These are phyloP conservation scores for Polydrusus tereticollis DNA, from an alignment of 2,888 invertebrate species.

Conservation along the genomic window DNA sequence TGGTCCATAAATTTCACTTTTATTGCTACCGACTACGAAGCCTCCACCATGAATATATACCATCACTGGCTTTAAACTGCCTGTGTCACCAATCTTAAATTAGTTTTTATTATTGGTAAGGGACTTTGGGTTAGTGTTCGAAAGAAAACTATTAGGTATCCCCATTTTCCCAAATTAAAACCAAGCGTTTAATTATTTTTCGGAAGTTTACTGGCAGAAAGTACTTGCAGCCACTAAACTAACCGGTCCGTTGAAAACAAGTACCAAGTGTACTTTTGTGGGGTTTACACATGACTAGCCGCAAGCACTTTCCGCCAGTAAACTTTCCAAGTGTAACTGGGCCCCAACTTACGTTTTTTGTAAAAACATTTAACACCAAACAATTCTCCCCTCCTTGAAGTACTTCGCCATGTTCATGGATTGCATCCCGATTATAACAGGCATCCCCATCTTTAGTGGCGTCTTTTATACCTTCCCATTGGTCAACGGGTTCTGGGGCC, in stretches of 20 bases:
- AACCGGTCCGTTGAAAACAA: too few relatives aligned
- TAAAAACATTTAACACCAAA: constrained; percentile 34
- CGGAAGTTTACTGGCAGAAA: too few relatives aligned
- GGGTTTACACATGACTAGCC: too few relatives aligned
- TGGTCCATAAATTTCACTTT: constrained; percentile 42
- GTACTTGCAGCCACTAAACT: too few relatives aligned
- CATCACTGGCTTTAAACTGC: constrained; percentile 49
- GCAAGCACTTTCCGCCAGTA: too few relatives aligned
- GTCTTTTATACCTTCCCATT: constrained; percentile 54
- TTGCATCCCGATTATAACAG: constrained; percentile 35
- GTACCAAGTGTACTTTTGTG: too few relatives aligned
- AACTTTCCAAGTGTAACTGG: too few relatives aligned
- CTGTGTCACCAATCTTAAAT: constrained; percentile 6
- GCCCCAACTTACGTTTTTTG: background rate
- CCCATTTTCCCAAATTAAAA: too few relatives aligned
- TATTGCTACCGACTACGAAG: constrained; percentile 44
- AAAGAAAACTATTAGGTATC: too few relatives aligned
- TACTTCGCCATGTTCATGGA: constrained; percentile 6
- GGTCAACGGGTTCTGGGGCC: constrained; percentile 53
- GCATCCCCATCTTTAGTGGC: constrained; percentile 51
- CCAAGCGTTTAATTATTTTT: too few relatives aligned
- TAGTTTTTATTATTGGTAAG: too few relatives aligned
- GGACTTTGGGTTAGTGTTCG: too few relatives aligned
- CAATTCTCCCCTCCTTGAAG: constrained; percentile 32
- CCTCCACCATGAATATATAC: constrained; percentile 52